Percentiles rank a stretch among this genome's conserved stretches.
phyloP scores from a whole-genome alignment of 1,140 invertebrate species.

The Cherax quadricarinatus region DNA sequence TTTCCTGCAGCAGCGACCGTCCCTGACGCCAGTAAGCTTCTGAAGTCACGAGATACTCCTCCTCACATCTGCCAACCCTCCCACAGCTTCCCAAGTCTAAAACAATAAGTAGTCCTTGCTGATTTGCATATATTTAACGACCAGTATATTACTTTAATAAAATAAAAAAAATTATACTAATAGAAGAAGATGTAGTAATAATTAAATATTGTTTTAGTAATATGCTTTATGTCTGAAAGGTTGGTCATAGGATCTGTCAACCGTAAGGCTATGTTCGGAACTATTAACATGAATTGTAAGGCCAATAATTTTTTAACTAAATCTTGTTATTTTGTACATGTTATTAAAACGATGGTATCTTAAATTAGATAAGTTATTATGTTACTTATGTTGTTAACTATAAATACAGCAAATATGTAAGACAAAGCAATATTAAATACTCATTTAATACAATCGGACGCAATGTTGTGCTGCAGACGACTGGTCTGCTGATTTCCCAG shows the following conservation, averaged over 20 bases:
- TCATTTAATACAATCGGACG: not conserved
- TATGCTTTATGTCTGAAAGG: not conserved
- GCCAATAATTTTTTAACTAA: not conserved
- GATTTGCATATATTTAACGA: too few species aligned
- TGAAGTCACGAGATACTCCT: conserved; percentile 26
- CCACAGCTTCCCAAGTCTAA: too few species aligned
- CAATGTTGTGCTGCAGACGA: conserved; percentile 47
- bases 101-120: too few species aligned
- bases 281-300: not conserved
- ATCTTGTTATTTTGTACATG: too few species aligned
- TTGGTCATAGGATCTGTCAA: conserved; percentile 29
- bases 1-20: not conserved
- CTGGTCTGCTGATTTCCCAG: conserved; percentile 10
- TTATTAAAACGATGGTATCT: too few species aligned
- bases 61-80: not conserved
- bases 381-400: not conserved
- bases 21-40: not conserved
- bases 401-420: not conserved
- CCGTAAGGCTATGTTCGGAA: conserved; percentile 17
- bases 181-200: not conserved
- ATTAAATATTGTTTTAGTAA: not conserved
- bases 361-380: not conserved
- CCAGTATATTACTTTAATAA: not conserved
- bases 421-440: not conserved
- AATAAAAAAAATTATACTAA: not conserved